Evolutionary conservation across 1,140 invertebrate genomes (phyloP), one percentile per base, ranked within the genome.

Genomic region (Leptopilina clavipes): DNA sequence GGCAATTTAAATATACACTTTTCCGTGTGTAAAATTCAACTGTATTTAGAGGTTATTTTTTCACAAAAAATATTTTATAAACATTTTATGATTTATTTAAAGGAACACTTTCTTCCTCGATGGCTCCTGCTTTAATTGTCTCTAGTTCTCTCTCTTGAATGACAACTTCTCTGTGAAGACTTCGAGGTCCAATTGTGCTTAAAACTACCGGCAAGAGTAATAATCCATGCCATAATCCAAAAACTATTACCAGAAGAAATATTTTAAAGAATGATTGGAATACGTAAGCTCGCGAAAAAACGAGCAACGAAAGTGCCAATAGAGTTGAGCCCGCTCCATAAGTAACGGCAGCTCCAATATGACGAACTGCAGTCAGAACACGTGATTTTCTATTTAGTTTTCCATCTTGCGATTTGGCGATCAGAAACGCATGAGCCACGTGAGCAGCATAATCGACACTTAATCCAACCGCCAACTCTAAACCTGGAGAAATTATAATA

Each of bases 401-500:
- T 89, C 56, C 78, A 78, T 70, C 87, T 88, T 6, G 88, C 92
- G 76, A 59, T 74, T 65, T 10, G 19, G 89, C 84, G 37, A 91
- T 92, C 79, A 96, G 91, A 87, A 96, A 97, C 3, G 94, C 94
- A 81, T 96, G 95, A n/a, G 95, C 96, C 10, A 97, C 94, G 86
- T 98, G 96, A 7, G 96, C 95, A 0, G 96, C 95, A 80, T 97
- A 96, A 91, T 98, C 96, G 1, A 97, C 95, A 83, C 96, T 96
- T 43, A 98, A 91, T 44, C 96, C 96, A 81, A 97, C 95, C n/a
- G 94, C 95, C 72, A 98, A 90, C 82, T 97, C 95, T 10, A 97
- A 89, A 76, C 93, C 89, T 90, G 56, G 6, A 74, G n/a, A 83
- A 81, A 9, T 54, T 78, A 59, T 6, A 56, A 31, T 5, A 31